Conservation (phyloP, 2,888 invertebrate genomes). For the Cryptops parisi region DNA sequence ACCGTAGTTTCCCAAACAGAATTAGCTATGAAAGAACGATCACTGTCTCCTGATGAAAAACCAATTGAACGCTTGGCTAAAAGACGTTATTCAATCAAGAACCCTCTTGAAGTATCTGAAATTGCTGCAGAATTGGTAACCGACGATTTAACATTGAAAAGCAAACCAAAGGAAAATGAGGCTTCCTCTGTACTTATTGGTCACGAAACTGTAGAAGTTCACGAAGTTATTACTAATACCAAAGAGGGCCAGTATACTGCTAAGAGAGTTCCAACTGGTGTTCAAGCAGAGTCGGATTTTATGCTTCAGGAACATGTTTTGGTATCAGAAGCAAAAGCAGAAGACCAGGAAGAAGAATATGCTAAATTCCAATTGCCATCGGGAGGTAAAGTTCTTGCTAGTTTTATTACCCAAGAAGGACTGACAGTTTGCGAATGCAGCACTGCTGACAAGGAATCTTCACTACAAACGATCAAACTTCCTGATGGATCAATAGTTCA, state of each 20-base stretch:
- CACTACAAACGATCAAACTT: neutral
- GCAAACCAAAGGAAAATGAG: constrained; percentile 8
- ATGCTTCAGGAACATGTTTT: constrained; percentile 14
- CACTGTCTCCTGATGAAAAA: neutral
- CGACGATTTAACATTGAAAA: constrained; percentile 9
- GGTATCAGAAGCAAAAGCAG: constrained; percentile 17
- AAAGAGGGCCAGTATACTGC: constrained; percentile 18
- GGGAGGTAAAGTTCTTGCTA: neutral
- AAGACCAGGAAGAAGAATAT: constrained; percentile 17
- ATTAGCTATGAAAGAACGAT: constrained; percentile 1
- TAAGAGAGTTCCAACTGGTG: constrained; percentile 2
- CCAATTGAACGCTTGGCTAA: neutral
- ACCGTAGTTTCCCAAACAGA: neutral
- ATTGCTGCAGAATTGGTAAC: constrained; percentile 14
- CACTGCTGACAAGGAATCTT: neutral
- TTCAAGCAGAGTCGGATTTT: constrained; percentile 14
- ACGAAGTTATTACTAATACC: constrained; percentile 16
- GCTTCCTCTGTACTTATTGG: constrained; percentile 14
- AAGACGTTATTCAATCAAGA: neutral
- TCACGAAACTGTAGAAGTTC: constrained; percentile 17
- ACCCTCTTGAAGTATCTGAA: constrained; percentile 18
- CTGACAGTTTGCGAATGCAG: neutral
- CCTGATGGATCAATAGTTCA: neutral
- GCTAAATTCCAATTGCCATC: constrained; percentile 15
- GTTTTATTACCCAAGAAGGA: neutral